Evolutionary conservation across 2,888 invertebrate species (phyloP), one percentile per base, ranked within the genome.

Genomic region (Podabrus alpinus): DNA sequence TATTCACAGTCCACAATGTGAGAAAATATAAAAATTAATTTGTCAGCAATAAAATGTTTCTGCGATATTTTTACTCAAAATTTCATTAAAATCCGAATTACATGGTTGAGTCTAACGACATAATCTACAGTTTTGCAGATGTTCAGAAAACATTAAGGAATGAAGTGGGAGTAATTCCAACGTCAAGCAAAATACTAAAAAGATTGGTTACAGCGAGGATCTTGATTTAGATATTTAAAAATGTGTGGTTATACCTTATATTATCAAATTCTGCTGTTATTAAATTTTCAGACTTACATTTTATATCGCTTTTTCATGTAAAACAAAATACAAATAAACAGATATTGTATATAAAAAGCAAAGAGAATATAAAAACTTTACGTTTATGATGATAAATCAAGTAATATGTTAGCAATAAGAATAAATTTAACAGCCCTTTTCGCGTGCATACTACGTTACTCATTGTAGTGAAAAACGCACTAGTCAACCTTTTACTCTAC

Each of bases 401-500:
- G 45, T 45, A 45, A 45, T 45, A 45, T 45, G 45, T 45, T 45
- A n/a, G 45, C n/a, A 45, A 45, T 45, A 45, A 45, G 45, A 45
- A 45, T 45, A 45, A 45, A 45, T 45, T 45, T 45, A 45, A 45
- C 45, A 45, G 45, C 45, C 45, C 45, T 45, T 45, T 45, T 45
- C 45, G n/a, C 45, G 5, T 45, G 45, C 45, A 45, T 45, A 45
- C 45, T 45, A 45, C 45, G 45, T 45, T 45, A 45, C 45, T 45
- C 17, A 64, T 64, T 64, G 62, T 21, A 64, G 19, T 17, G 62
- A 62, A 64, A 64, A 64, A 64, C 62, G 62, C 62, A 64, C 19
- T 64, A 64, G 62, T 64, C 62, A 64, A 64, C 62, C 74, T 74
- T 74, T 71, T 68, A 74, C 67, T 64, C 64, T 59, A 68, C 67